Conservation (phyloP, 2,113 vertebrate genomes). For the Xyrauchen texanus region DNA sequence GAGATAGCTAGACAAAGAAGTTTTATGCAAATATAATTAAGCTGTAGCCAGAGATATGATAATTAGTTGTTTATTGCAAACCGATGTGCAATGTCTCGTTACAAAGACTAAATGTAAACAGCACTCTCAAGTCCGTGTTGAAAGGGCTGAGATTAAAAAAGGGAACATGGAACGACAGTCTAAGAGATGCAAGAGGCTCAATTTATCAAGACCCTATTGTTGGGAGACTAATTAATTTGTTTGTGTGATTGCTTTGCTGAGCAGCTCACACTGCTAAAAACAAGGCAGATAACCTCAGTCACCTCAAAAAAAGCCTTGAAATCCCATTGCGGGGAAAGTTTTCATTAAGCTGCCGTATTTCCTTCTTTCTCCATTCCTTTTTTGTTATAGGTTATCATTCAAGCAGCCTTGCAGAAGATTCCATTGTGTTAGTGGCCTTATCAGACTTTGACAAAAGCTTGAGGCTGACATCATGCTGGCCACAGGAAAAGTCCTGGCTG, state of each 20-base stretch:
- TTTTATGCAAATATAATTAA: constrained; percentile 70
- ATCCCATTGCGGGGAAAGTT: constrained; percentile 50
- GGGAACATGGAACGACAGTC: constrained; percentile 45
- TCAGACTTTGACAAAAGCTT: constrained; percentile 35
- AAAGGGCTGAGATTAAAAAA: constrained; percentile 52
- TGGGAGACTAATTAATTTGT: constrained; percentile 80
- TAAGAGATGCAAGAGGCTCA: constrained; percentile 62
- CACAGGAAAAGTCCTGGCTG: constrained; percentile 5
- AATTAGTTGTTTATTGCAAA: constrained; percentile 72
- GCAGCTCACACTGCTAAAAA: constrained; percentile 42
- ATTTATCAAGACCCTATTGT: constrained; percentile 75
- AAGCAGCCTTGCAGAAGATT: constrained; percentile 40
- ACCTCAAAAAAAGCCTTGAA: constrained; percentile 49
- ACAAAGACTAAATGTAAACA: constrained; percentile 58
- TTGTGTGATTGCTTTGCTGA: constrained; percentile 77
- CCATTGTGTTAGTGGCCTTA: constrained; percentile 49
- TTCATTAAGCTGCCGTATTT: constrained; percentile 47
- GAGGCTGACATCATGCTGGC: constrained; percentile 10
- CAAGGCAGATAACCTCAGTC: constrained; percentile 57
- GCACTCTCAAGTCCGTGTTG: constrained; percentile 48
- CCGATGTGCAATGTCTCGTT: constrained; percentile 48
- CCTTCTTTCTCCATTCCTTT: constrained; percentile 19
- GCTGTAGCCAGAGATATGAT: constrained; percentile 61
- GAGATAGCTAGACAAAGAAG: constrained; percentile 51
- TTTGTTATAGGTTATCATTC: constrained; percentile 52